Percentiles rank a stretch among this genome's conserved stretches.
Evolutionary conservation across 2,113 vertebrate genomes (phyloP).

Genomic region (Sceloporus undulatus): DNA sequence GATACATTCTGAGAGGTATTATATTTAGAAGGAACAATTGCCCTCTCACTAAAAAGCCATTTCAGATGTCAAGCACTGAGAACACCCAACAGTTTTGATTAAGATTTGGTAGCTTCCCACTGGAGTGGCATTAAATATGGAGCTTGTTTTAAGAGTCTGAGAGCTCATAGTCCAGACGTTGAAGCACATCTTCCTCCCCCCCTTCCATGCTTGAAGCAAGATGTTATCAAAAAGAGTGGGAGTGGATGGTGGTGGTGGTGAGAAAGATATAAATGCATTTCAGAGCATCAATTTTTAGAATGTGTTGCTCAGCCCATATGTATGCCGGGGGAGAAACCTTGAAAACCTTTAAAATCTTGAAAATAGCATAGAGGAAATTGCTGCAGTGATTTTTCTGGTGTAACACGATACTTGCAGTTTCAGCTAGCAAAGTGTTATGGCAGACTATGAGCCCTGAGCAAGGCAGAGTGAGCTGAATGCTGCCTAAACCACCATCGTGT

Average conservation of each 20-base stretch:
- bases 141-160: constrained; percentile 19
- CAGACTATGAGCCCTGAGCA: not conserved
- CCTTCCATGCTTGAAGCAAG: not conserved
- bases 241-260: not conserved
- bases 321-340: constrained; percentile 38
- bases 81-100: constrained; percentile 55
- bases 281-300: not conserved
- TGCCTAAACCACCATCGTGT: not conserved
- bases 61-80: constrained; percentile 19
- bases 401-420: constrained; percentile 36
- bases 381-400: constrained; percentile 23
- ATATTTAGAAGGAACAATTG: not conserved
- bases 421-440: constrained; percentile 38
- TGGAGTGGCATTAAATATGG: constrained; percentile 34
- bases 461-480: constrained; percentile 22
- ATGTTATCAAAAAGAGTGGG: not conserved
- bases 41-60: constrained; percentile 17
- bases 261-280: not conserved
- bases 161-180: constrained; percentile 28
- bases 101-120: constrained; percentile 50
- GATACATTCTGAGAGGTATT: not conserved
- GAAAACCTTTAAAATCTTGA: constrained; percentile 44
- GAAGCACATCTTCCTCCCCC: not conserved
- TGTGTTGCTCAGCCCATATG: not conserved
- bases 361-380: constrained; percentile 51